These are phyloP conservation scores for Liparis tanakae DNA, from an alignment of 2,797 vertebrate genomes.

Conservation along the genomic window DNA sequence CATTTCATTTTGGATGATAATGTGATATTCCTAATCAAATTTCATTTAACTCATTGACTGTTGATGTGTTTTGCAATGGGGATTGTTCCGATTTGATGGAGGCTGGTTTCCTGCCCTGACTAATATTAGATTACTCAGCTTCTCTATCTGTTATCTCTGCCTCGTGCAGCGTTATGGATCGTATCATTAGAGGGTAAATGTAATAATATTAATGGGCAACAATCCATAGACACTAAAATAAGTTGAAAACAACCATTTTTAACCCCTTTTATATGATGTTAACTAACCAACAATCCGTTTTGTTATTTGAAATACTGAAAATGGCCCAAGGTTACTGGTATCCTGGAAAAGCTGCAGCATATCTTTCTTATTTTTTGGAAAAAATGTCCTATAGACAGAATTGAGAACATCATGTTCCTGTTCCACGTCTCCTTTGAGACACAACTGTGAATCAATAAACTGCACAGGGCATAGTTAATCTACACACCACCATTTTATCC, in stretches of 20 bases:
- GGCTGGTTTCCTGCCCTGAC: slow-evolving; percentile 65
- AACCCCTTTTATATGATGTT: slow-evolving; percentile 51
- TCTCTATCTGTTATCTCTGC: slow-evolving; percentile 34
- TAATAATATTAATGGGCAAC: slow-evolving; percentile 35
- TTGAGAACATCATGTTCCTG: slow-evolving; percentile 57
- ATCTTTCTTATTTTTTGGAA: slow-evolving; percentile 34
- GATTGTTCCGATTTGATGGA: slow-evolving; percentile 47
- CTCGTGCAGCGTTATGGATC: slow-evolving; percentile 43
- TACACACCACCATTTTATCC: slow-evolving; percentile 75
- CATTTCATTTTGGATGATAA: slow-evolving; percentile 82
- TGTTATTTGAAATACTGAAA: slow-evolving; percentile 58
- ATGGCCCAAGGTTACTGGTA: slow-evolving; percentile 67
- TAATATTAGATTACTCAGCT: slow-evolving; percentile 62
- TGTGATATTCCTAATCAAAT: slow-evolving; percentile 82
- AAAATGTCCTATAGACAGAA: slow-evolving; percentile 32
- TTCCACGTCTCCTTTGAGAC: slow-evolving; percentile 58
- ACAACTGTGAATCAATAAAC: slow-evolving; percentile 73
- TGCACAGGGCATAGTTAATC: slow-evolving; percentile 66
- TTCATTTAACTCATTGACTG: slow-evolving; percentile 76
- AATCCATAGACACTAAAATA: slow-evolving; percentile 25
- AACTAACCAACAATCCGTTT: slow-evolving; percentile 47
- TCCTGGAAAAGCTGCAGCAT: slow-evolving; percentile 50
- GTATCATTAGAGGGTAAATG: slow-evolving; percentile 63
- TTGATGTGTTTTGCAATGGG: slow-evolving; percentile 74
- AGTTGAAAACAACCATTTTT: slow-evolving; percentile 58